These are phyloP conservation scores for Bursaphelenchus okinawaensis DNA, from an alignment of 2,888 invertebrate genomes.

Conservation along the genomic window DNA sequence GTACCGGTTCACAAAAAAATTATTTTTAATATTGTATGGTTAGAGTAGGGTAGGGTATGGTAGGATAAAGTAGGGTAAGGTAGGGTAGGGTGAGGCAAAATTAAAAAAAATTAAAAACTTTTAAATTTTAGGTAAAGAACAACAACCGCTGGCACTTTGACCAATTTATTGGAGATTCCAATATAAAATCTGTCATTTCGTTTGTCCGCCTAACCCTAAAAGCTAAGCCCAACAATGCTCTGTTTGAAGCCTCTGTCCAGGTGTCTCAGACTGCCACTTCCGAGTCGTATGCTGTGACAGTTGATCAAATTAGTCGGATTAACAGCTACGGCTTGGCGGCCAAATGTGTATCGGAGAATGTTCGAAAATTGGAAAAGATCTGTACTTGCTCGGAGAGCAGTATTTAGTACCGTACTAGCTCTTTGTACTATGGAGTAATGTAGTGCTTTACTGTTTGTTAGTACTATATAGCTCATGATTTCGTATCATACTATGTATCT, in stretches of 20 bases:
- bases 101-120: no score
- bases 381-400: slow-evolving; percentile 12
- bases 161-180: slow-evolving; percentile 13
- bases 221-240: slow-evolving; percentile 15
- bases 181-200: slow-evolving; percentile 13
- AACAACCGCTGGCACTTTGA: slow-evolving; percentile 18
- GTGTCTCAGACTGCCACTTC: slow-evolving; percentile 3
- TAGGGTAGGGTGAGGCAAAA: no score
- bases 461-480: no score
- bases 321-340: slow-evolving; percentile 18
- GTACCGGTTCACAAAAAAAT: slow-evolving; percentile 8
- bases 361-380: slow-evolving; percentile 16
- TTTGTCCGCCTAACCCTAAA: slow-evolving; percentile 18
- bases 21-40: slow-evolving; percentile 3
- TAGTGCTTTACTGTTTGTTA: no score
- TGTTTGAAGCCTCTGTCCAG: slow-evolving; percentile 18
- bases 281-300: background rate
- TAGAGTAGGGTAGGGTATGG: no score
- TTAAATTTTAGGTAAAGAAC: slow-evolving; percentile 20
- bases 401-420: no score
- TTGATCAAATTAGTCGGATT: slow-evolving; percentile 17
- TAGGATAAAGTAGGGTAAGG: no score
- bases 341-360: slow-evolving; percentile 9
- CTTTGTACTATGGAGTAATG: no score
- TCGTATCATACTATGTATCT: no score